Evolutionary conservation across 2,888 invertebrate species (phyloP).

Genomic region (Melieria picta): DNA sequence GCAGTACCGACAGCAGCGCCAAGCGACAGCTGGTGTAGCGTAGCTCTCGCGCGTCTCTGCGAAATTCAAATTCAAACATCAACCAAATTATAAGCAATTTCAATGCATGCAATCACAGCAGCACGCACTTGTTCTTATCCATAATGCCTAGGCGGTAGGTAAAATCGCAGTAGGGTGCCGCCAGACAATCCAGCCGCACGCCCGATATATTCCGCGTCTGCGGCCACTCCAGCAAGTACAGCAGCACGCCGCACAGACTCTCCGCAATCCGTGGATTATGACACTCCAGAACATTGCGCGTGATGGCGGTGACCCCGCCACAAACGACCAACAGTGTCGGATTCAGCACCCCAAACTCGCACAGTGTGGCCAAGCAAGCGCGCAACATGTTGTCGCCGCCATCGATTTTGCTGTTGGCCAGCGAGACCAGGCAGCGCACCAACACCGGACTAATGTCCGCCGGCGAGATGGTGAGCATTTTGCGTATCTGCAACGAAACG

Average conservation of each 20-base stretch:
- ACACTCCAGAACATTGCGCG: conserved; percentile 84
- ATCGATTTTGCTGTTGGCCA: conserved; percentile 81
- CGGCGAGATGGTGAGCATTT: conserved; percentile 74
- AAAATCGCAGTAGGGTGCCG: conserved; percentile 94
- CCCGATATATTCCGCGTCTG: conserved; percentile 78
- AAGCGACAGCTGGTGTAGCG: conserved; percentile 86
- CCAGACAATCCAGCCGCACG: conserved; percentile 85
- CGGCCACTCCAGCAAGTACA: conserved; percentile 87
- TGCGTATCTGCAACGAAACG: conserved; percentile 60
- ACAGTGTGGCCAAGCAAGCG: conserved; percentile 86
- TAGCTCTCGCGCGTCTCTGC: conserved; percentile 80
- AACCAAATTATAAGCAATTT: not conserved
- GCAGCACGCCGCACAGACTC: conserved; percentile 85
- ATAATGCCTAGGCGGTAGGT: conserved; percentile 79
- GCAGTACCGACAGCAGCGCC: conserved; percentile 83
- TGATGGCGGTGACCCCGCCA: conserved; percentile 84
- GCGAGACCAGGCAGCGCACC: conserved; percentile 82
- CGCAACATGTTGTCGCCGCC: conserved; percentile 82
- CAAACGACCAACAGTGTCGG: conserved; percentile 81
- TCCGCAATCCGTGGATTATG: conserved; percentile 91
- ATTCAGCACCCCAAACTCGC: conserved; percentile 89
- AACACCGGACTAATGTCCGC: conserved; percentile 78
- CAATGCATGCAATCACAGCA: too few species aligned
- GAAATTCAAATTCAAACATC: conserved; percentile 27
- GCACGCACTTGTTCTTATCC: conserved; percentile 74